Percentiles rank a stretch among this genome's conserved stretches.
Conservation (phyloP, 1,140 invertebrate genomes). For the Drosophila kohkoa region DNA sequence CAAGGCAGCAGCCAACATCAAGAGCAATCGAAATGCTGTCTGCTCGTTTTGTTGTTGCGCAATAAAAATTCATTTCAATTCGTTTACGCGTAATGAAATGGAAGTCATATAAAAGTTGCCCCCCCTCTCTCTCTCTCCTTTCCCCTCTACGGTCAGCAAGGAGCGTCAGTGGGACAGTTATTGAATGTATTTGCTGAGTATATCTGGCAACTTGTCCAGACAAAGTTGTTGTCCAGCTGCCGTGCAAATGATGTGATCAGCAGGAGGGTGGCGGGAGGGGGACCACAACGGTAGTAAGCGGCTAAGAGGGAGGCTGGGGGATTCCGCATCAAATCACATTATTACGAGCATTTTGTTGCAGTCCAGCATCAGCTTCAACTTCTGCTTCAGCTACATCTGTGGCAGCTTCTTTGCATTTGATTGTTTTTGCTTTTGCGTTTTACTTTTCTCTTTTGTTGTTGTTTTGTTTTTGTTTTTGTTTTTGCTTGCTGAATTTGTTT, state of each 20-base stretch:
- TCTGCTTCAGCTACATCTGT: constrained; percentile 4
- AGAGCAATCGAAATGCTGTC: constrained; percentile 32
- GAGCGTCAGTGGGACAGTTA: constrained; percentile 50
- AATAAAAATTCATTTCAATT: constrained; percentile 84
- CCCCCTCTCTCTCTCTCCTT: background rate
- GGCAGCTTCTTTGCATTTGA: constrained; percentile 52
- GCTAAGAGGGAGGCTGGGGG: constrained; percentile 9
- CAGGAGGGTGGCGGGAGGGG: background rate
- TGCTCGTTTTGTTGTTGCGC: constrained; percentile 60
- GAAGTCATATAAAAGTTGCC: constrained; percentile 75
- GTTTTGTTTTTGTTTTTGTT: constrained; percentile 53
- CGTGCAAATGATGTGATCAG: constrained; percentile 22
- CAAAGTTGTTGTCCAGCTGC: constrained; percentile 75
- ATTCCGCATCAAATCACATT: constrained; percentile 73
- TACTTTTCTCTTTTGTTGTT: constrained; percentile 24
- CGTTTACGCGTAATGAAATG: constrained; percentile 82
- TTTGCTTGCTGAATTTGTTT: constrained; percentile 63
- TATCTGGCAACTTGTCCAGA: constrained; percentile 52
- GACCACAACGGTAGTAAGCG: background rate
- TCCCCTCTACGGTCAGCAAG: background rate
- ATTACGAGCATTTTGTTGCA: constrained; percentile 65
- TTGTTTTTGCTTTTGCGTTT: constrained; percentile 54
- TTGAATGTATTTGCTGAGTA: constrained; percentile 42
- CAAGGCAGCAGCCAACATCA: constrained; percentile 12
- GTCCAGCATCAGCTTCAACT: constrained; percentile 4